Percentiles rank a stretch among this genome's conserved stretches.
These are phyloP conservation scores for Hemibagrus guttatus DNA, from an alignment of 2,797 vertebrate species.

Conservation along the genomic window DNA sequence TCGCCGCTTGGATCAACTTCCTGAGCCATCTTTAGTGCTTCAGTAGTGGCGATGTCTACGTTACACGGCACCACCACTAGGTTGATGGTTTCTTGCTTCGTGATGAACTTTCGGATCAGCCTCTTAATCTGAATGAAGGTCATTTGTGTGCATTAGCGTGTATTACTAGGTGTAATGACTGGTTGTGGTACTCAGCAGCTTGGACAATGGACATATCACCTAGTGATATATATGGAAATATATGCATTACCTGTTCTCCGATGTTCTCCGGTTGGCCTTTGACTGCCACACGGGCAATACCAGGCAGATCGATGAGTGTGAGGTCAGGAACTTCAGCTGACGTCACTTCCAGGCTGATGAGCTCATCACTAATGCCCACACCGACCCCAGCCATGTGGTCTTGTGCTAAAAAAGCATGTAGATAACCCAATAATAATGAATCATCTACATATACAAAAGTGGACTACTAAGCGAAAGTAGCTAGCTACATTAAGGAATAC, in stretches of 20 bases:
- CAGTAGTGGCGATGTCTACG: conserved; percentile 90
- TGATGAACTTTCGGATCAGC: conserved; percentile 79
- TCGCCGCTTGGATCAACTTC: conserved; percentile 82
- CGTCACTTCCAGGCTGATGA: conserved; percentile 83
- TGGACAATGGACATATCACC: neutral
- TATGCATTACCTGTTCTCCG: conserved; percentile 73
- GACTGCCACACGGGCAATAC: conserved; percentile 83
- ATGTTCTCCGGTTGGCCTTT: conserved; percentile 84
- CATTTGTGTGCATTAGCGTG: neutral
- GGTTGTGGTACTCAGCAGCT: neutral
- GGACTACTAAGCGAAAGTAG: neutral
- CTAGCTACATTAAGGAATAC: too few species aligned
- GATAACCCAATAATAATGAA: too few species aligned
- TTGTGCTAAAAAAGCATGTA: conserved; percentile 67
- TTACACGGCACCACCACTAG: conserved; percentile 88
- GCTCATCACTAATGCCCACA: conserved; percentile 75
- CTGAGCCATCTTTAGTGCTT: conserved; percentile 88
- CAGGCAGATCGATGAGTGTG: conserved; percentile 89
- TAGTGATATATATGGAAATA: neutral
- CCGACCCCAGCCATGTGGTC: conserved; percentile 69
- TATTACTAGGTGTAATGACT: neutral
- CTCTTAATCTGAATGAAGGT: conserved; percentile 76
- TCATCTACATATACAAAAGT: neutral
- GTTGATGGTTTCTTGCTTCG: conserved; percentile 84
- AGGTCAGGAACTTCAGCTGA: conserved; percentile 84